A percentile compares a stretch with the other conserved stretches of the same genome.
These are phyloP conservation scores for Spodoptera exigua DNA, from an alignment of 2,888 invertebrate genomes.

Conservation along the genomic window DNA sequence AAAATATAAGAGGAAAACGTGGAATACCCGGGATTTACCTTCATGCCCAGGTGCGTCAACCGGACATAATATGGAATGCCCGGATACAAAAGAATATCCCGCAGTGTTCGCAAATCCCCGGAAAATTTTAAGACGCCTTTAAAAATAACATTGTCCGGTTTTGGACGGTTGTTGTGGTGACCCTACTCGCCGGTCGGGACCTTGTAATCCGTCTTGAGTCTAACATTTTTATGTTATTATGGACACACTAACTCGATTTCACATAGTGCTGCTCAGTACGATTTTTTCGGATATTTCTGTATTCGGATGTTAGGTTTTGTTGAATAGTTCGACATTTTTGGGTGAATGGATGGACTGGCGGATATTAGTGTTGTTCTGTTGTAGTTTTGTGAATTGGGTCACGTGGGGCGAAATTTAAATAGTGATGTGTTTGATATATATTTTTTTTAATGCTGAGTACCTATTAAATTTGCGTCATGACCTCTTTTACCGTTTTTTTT, in stretches of 20 bases:
- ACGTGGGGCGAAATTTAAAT: no score
- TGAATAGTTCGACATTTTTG: conserved; percentile 2
- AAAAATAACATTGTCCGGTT: conserved; percentile 51
- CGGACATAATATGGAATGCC: conserved; percentile 51
- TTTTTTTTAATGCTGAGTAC: no score
- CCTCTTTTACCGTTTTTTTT: no score
- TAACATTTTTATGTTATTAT: conserved; percentile 62
- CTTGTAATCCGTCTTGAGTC: conserved; percentile 58
- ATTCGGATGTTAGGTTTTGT: conserved; percentile 9
- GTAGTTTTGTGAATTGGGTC: no score
- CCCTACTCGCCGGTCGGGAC: conserved; percentile 43
- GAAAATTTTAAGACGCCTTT: conserved; percentile 56
- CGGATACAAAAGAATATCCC: conserved; percentile 45
- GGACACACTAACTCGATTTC: conserved; percentile 59
- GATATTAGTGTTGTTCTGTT: no score
- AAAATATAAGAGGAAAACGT: conserved; percentile 40
- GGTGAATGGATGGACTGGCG: neutral
- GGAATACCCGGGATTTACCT: conserved; percentile 51
- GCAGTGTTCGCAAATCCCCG: conserved; percentile 47
- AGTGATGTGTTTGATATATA: no score
- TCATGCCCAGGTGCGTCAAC: conserved; percentile 46
- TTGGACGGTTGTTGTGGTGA: conserved; percentile 25
- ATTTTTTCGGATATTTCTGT: conserved; percentile 13
- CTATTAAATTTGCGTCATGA: no score
- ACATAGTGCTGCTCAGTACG: conserved; percentile 14